Evolutionary conservation across 23 tunicate genomes (phyloP).

Genomic region (Ciona savignyi): DNA sequence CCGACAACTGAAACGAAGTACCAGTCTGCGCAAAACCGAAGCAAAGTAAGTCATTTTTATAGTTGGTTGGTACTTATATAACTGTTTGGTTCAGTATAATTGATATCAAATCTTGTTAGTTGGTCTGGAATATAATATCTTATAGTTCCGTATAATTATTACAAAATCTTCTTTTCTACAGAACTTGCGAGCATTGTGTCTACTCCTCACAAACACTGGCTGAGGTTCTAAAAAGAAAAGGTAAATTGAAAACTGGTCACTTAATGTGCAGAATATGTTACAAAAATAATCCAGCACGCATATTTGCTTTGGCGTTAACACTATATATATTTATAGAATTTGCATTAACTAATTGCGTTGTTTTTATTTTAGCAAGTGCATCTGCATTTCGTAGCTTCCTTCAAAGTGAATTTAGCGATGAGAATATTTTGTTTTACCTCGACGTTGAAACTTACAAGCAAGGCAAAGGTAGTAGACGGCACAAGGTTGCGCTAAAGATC

Average conservation of each 20-base stretch:
- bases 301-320: no score
- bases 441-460: conserved; percentile 46
- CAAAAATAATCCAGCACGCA: no score
- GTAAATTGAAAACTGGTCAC: no score
- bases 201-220: background rate
- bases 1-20: conserved; percentile 13
- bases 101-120: no score
- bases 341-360: no score
- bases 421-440: conserved; percentile 52
- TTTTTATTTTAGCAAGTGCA: conserved; percentile 10
- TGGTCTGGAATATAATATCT: no score
- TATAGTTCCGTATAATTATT: background rate
- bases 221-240: conserved; percentile 45
- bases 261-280: no score
- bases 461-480: conserved; percentile 18
- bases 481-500: conserved; percentile 32
- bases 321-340: no score
- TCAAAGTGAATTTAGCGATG: conserved; percentile 49
- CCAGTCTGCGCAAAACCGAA: conserved; percentile 6
- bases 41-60: conserved; percentile 12
- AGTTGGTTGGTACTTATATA: no score
- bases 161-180: background rate
- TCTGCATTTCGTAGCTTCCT: conserved; percentile 29
- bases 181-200: conserved; percentile 13
- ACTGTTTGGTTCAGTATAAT: no score